Percentiles rank a stretch among this genome's conserved stretches.
Evolutionary conservation across 1,140 invertebrate species (phyloP).

Genomic region (Meteorus sp.): DNA sequence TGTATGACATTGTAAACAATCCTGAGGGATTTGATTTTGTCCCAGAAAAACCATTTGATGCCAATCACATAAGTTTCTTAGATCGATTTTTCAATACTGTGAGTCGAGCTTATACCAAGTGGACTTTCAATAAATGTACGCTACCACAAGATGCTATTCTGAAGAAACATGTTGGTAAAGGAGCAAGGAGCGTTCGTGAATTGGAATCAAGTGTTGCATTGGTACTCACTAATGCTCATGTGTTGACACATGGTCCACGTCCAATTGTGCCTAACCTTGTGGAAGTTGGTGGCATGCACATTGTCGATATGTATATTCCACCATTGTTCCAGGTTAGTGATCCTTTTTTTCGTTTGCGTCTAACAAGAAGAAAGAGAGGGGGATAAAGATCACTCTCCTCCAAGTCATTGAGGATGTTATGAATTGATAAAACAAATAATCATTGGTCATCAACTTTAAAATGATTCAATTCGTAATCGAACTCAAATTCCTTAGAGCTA

Average conservation of each 20-base stretch:
- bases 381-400: too few relatives aligned
- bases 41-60: constrained; percentile 62
- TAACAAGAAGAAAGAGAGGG: too few relatives aligned
- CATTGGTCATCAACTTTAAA: too few relatives aligned
- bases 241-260: constrained; percentile 55
- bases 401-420: too few relatives aligned
- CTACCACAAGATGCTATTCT: constrained; percentile 38
- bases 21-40: constrained; percentile 64
- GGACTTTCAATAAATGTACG: constrained; percentile 32
- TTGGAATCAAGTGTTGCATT: constrained; percentile 14
- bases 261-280: constrained; percentile 57
- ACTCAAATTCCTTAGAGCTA: too few relatives aligned
- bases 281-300: constrained; percentile 65
- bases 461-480: too few relatives aligned
- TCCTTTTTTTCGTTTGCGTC: too few relatives aligned
- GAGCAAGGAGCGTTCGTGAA: constrained; percentile 34
- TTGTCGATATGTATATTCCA: constrained; percentile 34
- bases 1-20: constrained; percentile 64
- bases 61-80: constrained; percentile 62
- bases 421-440: too few relatives aligned
- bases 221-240: constrained; percentile 48
- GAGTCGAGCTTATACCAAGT: not conserved
- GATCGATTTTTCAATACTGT: constrained; percentile 48
- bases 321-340: constrained; percentile 37
- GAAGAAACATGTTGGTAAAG: constrained; percentile 49